Evolutionary conservation across 2,797 vertebrate genomes (phyloP).

Genomic region (Propithecus perrieri): DNA sequence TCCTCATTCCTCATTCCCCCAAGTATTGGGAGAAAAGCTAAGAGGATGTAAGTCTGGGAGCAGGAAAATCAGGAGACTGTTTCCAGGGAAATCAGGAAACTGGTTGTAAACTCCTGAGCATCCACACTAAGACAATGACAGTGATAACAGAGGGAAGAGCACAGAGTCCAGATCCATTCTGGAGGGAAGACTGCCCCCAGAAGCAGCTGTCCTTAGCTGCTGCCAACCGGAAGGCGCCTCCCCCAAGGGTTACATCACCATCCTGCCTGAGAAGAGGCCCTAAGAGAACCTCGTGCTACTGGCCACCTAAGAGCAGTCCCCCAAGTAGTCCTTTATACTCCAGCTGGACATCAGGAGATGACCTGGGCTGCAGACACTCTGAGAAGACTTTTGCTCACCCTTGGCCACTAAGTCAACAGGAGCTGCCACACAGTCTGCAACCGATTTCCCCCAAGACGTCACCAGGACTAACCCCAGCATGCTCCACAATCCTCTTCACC

Average conservation of each 20-base stretch:
- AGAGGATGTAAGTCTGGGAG: not conserved
- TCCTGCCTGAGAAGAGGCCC: not conserved
- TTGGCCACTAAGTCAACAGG: not conserved
- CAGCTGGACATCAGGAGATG: not conserved
- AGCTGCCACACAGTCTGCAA: not conserved
- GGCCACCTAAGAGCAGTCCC: not conserved
- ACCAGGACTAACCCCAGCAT: not conserved
- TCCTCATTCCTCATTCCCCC: not conserved
- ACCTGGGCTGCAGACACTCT: not conserved
- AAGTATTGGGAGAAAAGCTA: not conserved
- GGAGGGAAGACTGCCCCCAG: not conserved
- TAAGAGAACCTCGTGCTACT: not conserved
- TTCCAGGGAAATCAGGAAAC: not conserved
- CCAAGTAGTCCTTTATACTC: not conserved
- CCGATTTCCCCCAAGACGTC: not conserved
- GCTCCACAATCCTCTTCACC: not conserved
- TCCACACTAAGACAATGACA: not conserved
- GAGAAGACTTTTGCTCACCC: not conserved
- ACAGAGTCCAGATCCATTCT: not conserved
- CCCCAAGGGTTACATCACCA: not conserved
- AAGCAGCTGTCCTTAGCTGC: not conserved
- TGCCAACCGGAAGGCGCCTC: not conserved
- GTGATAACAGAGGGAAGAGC: not conserved
- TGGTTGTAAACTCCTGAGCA: not conserved
- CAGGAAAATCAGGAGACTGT: not conserved